Base-by-base conservation (phyloP, 2,888 invertebrate species). In the Tachina lurida region DNA sequence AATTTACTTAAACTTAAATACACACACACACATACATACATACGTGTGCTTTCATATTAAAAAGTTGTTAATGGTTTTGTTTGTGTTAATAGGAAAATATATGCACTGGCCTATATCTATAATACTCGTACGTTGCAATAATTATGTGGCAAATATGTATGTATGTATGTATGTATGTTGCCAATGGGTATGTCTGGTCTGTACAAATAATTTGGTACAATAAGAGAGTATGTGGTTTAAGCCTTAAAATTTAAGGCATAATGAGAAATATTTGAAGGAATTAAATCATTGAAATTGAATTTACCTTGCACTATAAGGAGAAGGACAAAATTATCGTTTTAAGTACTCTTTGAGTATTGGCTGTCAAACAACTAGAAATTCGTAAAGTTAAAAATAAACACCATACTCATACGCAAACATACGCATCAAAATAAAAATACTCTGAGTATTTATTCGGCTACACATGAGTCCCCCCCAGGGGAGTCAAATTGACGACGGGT, bases 151-250 rank as follows among this genome's bases (percentile, higher is more conserved):
- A 74, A 80, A 31, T 31, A 31, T 31, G 31, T 31, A 0, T 31
- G 31, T 31, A 0, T 31, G 31, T 31, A 31, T 4, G 4, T 31
- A 31, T 31, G 41, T 63, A 62, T 41, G 15, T 62, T 54, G 76
- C 82, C 82, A 70, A 76, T 63, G 63, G 82, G 56, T 56, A 70
- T 63, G 65, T 70, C 63, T 82, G 63, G 13, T 39, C 54, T 70
- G 31, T 31, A 54, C 76, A 60, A 56, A 56, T 47, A 47, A 17
- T 60, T 45, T 54, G 62, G 62, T 45, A 39, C 22, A 41, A 58
- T 54, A 54, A 45, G 43, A 68, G 39, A 39, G 17, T 62, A 45
- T 43, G 15, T n/a, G 22, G 10, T n/a, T 12, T 10, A 15, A 17
- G 2, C 15, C 31, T 31, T 31, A 31, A 31, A 7, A 5, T 31